Evolutionary conservation across 2,888 invertebrate species (phyloP).

Genomic region (Drosophila stalkeri): DNA sequence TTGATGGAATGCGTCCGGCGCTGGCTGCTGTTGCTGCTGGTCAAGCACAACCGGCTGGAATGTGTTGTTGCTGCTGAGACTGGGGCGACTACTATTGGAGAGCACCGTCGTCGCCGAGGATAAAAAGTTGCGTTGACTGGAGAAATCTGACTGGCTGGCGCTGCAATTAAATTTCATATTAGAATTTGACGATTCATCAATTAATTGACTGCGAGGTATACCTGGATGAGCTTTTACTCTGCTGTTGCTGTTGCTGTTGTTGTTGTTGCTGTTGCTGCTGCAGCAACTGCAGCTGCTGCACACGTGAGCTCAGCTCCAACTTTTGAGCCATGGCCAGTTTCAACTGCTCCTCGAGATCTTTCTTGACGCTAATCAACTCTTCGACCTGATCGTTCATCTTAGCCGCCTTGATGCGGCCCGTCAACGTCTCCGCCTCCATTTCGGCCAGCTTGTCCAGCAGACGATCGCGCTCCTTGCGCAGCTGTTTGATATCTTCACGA

Average conservation of each 20-base stretch:
- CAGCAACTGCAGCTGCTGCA: slow-evolving; percentile 86
- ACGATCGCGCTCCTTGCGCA: slow-evolving; percentile 91
- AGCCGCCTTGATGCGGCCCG: slow-evolving; percentile 88
- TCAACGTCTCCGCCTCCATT: slow-evolving; percentile 91
- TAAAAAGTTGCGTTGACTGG: slow-evolving; percentile 83
- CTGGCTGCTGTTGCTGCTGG: slow-evolving; percentile 61
- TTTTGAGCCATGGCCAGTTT: slow-evolving; percentile 87
- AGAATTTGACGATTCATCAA: background rate
- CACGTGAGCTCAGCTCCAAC: slow-evolving; percentile 87
- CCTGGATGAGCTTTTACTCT: slow-evolving; percentile 85
- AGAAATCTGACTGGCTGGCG: slow-evolving; percentile 82
- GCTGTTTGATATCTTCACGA: slow-evolving; percentile 87
- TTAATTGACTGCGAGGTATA: slow-evolving; percentile 45
- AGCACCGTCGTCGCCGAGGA: slow-evolving; percentile 83
- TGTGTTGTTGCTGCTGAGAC: slow-evolving; percentile 66
- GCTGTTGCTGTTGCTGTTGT: slow-evolving; percentile 85
- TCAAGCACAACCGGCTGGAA: slow-evolving; percentile 78
- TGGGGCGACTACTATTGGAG: slow-evolving; percentile 74
- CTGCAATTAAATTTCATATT: slow-evolving; percentile 24
- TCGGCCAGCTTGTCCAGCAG: slow-evolving; percentile 91
- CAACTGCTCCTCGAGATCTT: slow-evolving; percentile 88
- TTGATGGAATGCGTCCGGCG: slow-evolving; percentile 81
- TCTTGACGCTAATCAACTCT: slow-evolving; percentile 87
- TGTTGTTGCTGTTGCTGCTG: slow-evolving; percentile 61
- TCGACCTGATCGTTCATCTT: slow-evolving; percentile 89